Base-by-base conservation (phyloP, 1,140 invertebrate species). In the Cyclargus thomasi region DNA sequence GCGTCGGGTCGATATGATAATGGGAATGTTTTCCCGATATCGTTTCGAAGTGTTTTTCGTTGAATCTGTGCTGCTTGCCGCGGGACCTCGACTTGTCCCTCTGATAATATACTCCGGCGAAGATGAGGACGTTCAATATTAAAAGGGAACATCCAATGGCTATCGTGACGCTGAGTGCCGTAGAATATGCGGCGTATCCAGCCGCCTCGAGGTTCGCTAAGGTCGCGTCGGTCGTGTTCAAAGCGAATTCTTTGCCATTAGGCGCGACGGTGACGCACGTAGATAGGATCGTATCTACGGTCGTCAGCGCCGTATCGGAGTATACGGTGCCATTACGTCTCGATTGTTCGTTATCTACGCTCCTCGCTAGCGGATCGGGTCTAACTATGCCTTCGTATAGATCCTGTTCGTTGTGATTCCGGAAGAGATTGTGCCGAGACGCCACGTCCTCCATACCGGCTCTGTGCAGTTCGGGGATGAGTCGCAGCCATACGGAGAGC, bases 381-480 rank as follows among this genome's bases (percentile, higher is more conserved):
- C 96, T 91, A 2, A 97, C 95, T 8, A 94, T 92, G n/a, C 96
- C 96, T 78, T 96, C 95, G 87, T 97, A 97, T 7, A 97, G 86
- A 70, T 94, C 94, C 53, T 94, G 94, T 76, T 96, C 95, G 74
- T 95, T 94, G 83, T 97, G 95, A 85, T 95, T 95, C 62, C 94
- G 92, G 85, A 97, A 97, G 63, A 97, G 92, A 89, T 97, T 97
- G 88, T 97, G 96, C 65, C 94, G 92, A 2, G 95, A 94, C 63
- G 95, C 95, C 16, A 96, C 95, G 86, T 97, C 95, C 75, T 97
- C 95, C 95, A 97, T 96, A 16, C 96, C 96, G 0, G 95, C 95
- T 57, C 95, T 92, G 86, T 99, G 97, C 5, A 99, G 92, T 84
- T 98, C 97, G 0, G 98, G 98, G 55, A 99, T 95, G 0, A 99